phyloP scores from a whole-genome alignment of 2,797 vertebrate genomes.

The Pelodytes ibericus region DNA sequence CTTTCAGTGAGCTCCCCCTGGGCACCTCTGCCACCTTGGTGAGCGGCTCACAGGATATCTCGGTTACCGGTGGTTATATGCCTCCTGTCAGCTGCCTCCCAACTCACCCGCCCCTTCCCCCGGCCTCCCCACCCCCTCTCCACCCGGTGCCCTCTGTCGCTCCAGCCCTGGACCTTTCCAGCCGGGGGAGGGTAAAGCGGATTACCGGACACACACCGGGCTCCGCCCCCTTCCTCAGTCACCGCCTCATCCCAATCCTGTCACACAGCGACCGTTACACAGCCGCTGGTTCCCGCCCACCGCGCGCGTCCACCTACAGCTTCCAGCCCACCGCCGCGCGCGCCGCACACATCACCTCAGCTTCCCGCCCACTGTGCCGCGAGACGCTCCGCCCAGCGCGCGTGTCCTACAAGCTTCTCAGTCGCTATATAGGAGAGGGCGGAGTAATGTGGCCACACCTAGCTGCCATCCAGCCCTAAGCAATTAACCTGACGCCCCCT shows the following conservation, averaged over 20 bases:
- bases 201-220: constrained; percentile 28
- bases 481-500: no score
- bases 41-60: background rate
- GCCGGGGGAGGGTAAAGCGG: constrained; percentile 28
- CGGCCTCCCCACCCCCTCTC: constrained; percentile 4
- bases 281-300: background rate
- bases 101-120: constrained; percentile 2
- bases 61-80: background rate
- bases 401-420: background rate
- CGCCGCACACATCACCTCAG: background rate
- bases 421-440: no score
- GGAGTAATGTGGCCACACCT: no score
- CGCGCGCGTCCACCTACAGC: background rate
- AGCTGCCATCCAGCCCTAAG: no score
- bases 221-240: constrained; percentile 13
- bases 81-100: background rate
- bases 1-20: background rate
- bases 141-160: constrained; percentile 10
- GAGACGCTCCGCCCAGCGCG: background rate
- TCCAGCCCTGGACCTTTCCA: constrained; percentile 10
- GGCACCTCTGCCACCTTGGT: background rate
- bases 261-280: background rate
- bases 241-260: background rate
- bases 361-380: background rate
- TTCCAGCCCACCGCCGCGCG: no score